Conservation (phyloP, 2,888 invertebrate species). For the Apodemia hepburni region DNA sequence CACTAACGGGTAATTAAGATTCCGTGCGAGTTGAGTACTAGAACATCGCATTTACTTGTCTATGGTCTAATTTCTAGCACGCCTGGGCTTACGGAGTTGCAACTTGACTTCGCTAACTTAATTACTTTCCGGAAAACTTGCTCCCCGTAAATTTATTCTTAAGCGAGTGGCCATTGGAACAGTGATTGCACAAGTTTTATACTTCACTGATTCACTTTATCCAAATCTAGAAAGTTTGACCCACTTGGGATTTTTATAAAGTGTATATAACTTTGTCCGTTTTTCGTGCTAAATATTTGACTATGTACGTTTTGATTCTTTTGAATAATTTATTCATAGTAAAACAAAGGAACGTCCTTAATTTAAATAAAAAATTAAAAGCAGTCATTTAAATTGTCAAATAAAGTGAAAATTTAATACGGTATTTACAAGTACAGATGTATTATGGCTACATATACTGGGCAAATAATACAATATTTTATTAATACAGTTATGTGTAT, state of each 20-base stretch:
- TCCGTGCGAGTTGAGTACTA: slow-evolving; percentile 19
- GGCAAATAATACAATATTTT: no score
- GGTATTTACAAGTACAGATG: no score
- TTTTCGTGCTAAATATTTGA: no score
- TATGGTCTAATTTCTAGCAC: slow-evolving; percentile 31
- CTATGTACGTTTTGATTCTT: no score
- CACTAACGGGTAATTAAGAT: slow-evolving; percentile 19
- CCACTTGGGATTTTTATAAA: not conserved
- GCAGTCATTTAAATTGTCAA: no score
- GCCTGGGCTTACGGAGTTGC: slow-evolving; percentile 32
- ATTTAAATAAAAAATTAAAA: no score
- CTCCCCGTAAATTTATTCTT: slow-evolving; percentile 55
- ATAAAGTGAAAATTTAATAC: no score
- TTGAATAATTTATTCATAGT: no score
- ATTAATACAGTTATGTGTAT: no score
- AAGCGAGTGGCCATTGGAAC: slow-evolving; percentile 53
- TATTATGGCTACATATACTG: no score
- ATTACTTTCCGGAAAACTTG: slow-evolving; percentile 49
- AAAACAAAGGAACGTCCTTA: no score
- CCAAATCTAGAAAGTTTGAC: slow-evolving; percentile 12
- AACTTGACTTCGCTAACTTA: slow-evolving; percentile 47
- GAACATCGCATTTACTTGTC: slow-evolving; percentile 24
- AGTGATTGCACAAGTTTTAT: slow-evolving; percentile 58
- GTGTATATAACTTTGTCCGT: not conserved
- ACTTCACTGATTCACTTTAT: slow-evolving; percentile 14